Conservation (phyloP, 2,113 vertebrate genomes). For the Cavia aperea region DNA sequence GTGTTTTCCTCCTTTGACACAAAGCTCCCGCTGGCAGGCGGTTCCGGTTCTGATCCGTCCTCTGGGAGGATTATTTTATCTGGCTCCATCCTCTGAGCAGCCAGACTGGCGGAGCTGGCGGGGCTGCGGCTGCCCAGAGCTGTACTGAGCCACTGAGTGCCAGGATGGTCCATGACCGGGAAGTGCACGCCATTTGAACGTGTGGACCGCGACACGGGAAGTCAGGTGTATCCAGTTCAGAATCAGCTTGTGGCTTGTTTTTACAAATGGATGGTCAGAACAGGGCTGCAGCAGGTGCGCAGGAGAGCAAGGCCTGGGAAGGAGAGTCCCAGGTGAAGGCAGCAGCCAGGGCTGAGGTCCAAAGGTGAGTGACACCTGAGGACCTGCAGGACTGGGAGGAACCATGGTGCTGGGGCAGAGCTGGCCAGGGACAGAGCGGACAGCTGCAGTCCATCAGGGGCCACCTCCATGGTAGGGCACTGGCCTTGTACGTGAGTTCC, state of each 20-base stretch:
- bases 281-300: neutral
- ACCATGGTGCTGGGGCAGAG: no score
- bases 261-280: neutral
- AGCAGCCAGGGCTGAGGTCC: neutral
- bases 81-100: neutral
- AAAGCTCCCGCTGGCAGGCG: neutral
- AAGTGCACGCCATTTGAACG: neutral
- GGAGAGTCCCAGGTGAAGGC: neutral
- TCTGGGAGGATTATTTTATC: neutral
- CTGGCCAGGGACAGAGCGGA: accelerated
- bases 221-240: neutral
- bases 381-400: accelerated
- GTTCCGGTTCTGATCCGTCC: neutral
- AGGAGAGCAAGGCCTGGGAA: no score
- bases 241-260: neutral
- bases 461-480: neutral
- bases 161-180: neutral
- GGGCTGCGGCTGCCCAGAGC: no score
- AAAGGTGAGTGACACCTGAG: neutral
- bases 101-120: neutral
- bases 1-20: neutral
- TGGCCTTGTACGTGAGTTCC: neutral
- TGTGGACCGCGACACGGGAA: neutral
- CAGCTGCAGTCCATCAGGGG: neutral
- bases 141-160: accelerated